These are phyloP conservation scores for Coturnix japonica DNA, from an alignment of 2,113 vertebrate genomes.

Conservation along the genomic window DNA sequence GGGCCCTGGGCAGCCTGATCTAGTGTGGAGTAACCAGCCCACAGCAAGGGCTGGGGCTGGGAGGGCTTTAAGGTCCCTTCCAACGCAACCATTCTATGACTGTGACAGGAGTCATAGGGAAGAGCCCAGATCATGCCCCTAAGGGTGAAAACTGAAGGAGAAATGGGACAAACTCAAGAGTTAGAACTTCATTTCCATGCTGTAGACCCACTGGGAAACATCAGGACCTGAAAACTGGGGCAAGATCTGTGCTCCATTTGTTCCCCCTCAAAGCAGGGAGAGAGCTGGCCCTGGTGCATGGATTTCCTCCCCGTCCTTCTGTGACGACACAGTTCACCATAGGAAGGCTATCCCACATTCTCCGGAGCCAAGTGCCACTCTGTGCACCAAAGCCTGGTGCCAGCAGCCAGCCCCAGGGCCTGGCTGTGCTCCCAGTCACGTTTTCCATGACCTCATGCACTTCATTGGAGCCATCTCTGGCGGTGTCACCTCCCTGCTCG, in stretches of 20 bases:
- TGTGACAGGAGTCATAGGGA: fast-evolving
- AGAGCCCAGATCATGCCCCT: not conserved
- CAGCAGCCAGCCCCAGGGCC: not conserved
- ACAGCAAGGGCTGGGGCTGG: no score
- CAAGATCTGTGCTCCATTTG: not conserved
- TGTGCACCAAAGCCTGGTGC: not conserved
- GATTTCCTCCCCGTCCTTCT: not conserved
- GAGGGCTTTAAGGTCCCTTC: not conserved
- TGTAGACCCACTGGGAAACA: not conserved
- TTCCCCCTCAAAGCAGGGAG: fast-evolving
- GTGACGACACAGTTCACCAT: not conserved
- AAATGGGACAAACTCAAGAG: not conserved
- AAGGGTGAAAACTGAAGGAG: fast-evolving
- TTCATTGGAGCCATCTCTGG: not conserved
- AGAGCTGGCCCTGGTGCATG: not conserved
- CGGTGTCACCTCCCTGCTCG: not conserved
- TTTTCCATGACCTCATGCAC: conserved; percentile 15
- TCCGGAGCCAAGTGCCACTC: conserved; percentile 18
- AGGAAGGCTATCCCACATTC: conserved; percentile 38
- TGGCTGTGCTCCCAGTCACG: not conserved
- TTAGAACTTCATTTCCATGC: not conserved
- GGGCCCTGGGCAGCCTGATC: not conserved
- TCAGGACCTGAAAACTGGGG: fast-evolving
- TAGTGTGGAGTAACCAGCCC: not conserved
- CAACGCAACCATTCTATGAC: not conserved